A percentile compares a stretch with the other conserved stretches of the same genome.
Evolutionary conservation across 2,113 vertebrate species (phyloP).

Genomic region (Myxocyprinus asiaticus): DNA sequence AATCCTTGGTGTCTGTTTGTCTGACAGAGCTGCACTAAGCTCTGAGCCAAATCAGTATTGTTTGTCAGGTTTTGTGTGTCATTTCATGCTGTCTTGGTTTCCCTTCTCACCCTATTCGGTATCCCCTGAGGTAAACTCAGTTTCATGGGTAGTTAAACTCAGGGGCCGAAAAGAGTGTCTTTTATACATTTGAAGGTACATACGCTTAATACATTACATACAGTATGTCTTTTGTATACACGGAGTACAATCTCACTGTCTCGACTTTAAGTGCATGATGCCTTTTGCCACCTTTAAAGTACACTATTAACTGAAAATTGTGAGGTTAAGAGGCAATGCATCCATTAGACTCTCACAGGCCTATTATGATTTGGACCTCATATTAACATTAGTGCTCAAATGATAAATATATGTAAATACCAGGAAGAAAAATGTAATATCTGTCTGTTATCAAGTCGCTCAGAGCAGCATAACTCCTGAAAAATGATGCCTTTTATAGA

Average conservation of each 20-base stretch:
- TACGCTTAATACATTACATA: constrained; percentile 25
- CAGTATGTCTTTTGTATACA: constrained; percentile 16
- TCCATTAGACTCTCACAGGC: not conserved
- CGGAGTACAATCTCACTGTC: not conserved
- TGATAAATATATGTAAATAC: too few species aligned
- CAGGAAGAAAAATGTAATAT: not conserved
- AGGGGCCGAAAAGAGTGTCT: constrained; percentile 28
- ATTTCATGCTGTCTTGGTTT: constrained; percentile 62
- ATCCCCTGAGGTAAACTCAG: constrained; percentile 41
- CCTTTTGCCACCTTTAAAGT: not conserved
- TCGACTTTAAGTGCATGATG: not conserved
- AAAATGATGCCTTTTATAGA: too few species aligned
- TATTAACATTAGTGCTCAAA: constrained; percentile 8
- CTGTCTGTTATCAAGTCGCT: not conserved
- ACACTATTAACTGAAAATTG: not conserved
- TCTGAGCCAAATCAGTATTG: not conserved
- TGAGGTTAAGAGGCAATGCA: not conserved
- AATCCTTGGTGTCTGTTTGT: constrained; percentile 31
- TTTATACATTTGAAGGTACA: constrained; percentile 50
- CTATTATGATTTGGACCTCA: not conserved
- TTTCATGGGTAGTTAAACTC: constrained; percentile 55
- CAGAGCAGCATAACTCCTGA: too few species aligned
- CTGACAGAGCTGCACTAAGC: constrained; percentile 11
- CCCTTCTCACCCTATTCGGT: not conserved
- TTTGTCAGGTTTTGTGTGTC: constrained; percentile 18